A percentile compares a stretch with the other conserved stretches of the same genome.
phyloP scores from a whole-genome alignment of 2,888 invertebrate genomes.

The Tyria jacobaeae region DNA sequence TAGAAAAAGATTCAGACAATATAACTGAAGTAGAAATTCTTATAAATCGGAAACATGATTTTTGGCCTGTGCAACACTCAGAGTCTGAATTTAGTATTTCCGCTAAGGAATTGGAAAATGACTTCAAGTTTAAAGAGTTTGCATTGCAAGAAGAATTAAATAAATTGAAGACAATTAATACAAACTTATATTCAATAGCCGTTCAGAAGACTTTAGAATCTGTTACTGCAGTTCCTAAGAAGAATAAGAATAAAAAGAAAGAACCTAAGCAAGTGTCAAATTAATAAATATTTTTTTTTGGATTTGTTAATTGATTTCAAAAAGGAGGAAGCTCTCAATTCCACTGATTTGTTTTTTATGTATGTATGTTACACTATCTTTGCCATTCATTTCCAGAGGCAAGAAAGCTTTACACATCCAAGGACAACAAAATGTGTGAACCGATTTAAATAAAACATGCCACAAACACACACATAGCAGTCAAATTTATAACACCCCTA shows the following conservation, averaged over 20 bases:
- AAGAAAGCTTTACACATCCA: too few relatives aligned
- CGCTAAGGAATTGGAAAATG: slow-evolving; percentile 59
- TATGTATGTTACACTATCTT: too few relatives aligned
- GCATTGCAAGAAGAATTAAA: slow-evolving; percentile 81
- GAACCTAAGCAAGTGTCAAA: slow-evolving; percentile 37
- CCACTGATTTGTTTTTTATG: too few relatives aligned
- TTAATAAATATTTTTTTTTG: slow-evolving; percentile 24
- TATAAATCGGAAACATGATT: slow-evolving; percentile 69
- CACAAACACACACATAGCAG: too few relatives aligned
- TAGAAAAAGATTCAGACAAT: slow-evolving; percentile 83
- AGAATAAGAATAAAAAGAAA: slow-evolving; percentile 62
- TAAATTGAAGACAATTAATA: slow-evolving; percentile 85
- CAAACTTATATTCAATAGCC: slow-evolving; percentile 86
- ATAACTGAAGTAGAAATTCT: slow-evolving; percentile 77
- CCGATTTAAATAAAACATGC: too few relatives aligned
- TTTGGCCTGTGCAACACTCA: slow-evolving; percentile 68
- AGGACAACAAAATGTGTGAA: too few relatives aligned
- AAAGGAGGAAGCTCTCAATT: too few relatives aligned
- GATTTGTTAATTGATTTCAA: neutral
- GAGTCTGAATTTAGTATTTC: slow-evolving; percentile 44
- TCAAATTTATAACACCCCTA: too few relatives aligned
- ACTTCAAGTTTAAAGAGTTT: slow-evolving; percentile 63
- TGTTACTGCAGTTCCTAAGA: slow-evolving; percentile 50
- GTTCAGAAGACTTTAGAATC: slow-evolving; percentile 76
- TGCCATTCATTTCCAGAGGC: too few relatives aligned